Evolutionary conservation across 35 echinoderm and acorn worm genomes (phyloP), one percentile per base, ranked within the genome.

Genomic region (Anneissia japonica): DNA sequence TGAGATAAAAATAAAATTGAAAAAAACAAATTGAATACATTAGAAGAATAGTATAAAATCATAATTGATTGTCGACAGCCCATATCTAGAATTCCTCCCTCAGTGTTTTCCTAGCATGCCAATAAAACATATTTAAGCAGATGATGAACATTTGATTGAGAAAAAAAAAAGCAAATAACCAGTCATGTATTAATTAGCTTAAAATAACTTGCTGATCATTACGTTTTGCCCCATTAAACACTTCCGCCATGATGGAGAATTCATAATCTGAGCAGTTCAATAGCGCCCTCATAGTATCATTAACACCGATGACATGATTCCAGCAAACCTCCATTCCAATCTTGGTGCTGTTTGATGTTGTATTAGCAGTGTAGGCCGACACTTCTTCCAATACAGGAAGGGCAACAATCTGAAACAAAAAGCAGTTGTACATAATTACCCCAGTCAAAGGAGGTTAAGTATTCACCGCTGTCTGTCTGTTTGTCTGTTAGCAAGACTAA

Each of bases 221-320:
- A 96, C 93, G 64, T 36, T 89, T 83, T 82, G 93, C 93, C 6
- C 93, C 93, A 87, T 96, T 83, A 86, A 81, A 96, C 19, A 96
- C 86, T 84, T 92, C 93, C 16, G 93, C 86, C 93, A 92, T 92
- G 77, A 96, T 39, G 14, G 86, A 79, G 31, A 96, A 96, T 46
- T 96, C 93, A 31, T 85, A 32, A 0, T 85, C 34, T 4, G 86
- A 85, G 72, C 93, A 96, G 26, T 84, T 88, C 29, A 83, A 41
- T 14, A 32, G 26, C 1, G 43, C 10, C 28, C 90, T 37, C 7
- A 80, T 16, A 13, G 31, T 35, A 30, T 45, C 32, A 3, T 90
- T 36, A 0, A 83, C 41, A 32, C 37, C 40, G 17, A 79, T 32
- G 31, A 87, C 78, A 30, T 83, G 83, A 31, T 29, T 31, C 94